A percentile compares a stretch with the other conserved stretches of the same genome.
Evolutionary conservation across 53 echinoderm and acorn worm genomes (phyloP).

Genomic region (Arbacia lixula): DNA sequence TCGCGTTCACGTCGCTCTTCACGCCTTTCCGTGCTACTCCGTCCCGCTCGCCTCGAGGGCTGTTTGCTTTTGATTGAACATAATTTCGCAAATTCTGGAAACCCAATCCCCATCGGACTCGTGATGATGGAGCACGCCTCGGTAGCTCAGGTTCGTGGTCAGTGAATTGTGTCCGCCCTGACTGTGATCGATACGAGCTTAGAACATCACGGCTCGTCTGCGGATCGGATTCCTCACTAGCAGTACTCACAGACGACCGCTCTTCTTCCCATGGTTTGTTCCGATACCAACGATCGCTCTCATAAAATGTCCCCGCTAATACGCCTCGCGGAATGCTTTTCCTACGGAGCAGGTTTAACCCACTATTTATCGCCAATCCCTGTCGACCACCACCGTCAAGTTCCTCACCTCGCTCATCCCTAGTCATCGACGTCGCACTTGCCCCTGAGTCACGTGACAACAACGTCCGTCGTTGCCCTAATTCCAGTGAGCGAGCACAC

Average conservation of each 20-base stretch:
- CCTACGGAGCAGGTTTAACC: no score
- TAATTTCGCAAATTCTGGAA: constrained; percentile 5
- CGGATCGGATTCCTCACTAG: background rate
- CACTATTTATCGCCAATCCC: no score
- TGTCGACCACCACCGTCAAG: no score
- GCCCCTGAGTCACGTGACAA: no score
- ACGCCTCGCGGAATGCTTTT: no score
- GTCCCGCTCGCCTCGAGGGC: no score
- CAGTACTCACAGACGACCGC: background rate
- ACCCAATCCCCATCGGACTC: constrained; percentile 14
- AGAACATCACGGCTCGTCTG: background rate
- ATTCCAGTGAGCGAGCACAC: no score
- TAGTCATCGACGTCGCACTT: no score
- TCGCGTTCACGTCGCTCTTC: background rate
- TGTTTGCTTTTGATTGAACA: constrained; percentile 20
- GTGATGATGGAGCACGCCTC: constrained; percentile 7
- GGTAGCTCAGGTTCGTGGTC: background rate
- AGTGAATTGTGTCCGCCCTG: background rate
- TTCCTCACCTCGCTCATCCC: no score
- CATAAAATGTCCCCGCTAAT: no score
- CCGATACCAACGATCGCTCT: no score
- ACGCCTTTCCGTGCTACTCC: background rate
- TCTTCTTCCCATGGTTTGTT: background rate
- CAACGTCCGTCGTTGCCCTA: no score
- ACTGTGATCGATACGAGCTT: background rate